Base-by-base conservation (phyloP, 2,888 invertebrate genomes). In the Hemithea aestivaria region DNA sequence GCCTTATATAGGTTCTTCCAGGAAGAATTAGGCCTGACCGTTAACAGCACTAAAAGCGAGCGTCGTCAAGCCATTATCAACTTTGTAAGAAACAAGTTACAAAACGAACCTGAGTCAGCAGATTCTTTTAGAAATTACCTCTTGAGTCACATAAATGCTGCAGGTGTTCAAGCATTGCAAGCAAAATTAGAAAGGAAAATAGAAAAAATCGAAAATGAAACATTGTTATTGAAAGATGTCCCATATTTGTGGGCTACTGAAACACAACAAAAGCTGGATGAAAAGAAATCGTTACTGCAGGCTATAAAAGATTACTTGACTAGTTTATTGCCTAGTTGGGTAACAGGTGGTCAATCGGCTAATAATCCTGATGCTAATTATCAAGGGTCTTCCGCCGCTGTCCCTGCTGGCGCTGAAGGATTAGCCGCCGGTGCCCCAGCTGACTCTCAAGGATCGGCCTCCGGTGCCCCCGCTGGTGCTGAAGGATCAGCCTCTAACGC, bases 21-120 rank as follows among this genome's bases (percentile, higher is more conserved):
- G 46, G 73, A 82, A 62, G 77, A 79, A 51, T 53, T 83, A 27
- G 73, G 73, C 3, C 48, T 85, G 6, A 74, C 61, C 45, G 50
- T 48, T 6, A 80, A 75, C 28, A 84, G 80, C 37, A 84, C 80
- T 1, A 72, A 71, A 38, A 66, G 56, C 44, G 81, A 85, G 56
- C 72, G 74, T 37, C 74, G 74, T 20, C 68, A 75, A 57, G 82
- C 82, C n/a, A 58, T 83, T 10, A 46, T 74, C n/a, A 60, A 63
- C 25, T 53, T 79, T 22, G 60, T 85, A 10, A 68, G 78, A 57
- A 67, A 53, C 6, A 75, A 70, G 47, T 48, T 79, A 35, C 66
- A 65, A 39, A 66, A 59, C 32, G 60, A 74, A 38, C 44, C 61
- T 6, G 53, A 47, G 6, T 47, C 66, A 8, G 53, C 62, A 22